Base-by-base conservation (phyloP, 2,797 vertebrate species). In the Sebastes matsubarae region DNA sequence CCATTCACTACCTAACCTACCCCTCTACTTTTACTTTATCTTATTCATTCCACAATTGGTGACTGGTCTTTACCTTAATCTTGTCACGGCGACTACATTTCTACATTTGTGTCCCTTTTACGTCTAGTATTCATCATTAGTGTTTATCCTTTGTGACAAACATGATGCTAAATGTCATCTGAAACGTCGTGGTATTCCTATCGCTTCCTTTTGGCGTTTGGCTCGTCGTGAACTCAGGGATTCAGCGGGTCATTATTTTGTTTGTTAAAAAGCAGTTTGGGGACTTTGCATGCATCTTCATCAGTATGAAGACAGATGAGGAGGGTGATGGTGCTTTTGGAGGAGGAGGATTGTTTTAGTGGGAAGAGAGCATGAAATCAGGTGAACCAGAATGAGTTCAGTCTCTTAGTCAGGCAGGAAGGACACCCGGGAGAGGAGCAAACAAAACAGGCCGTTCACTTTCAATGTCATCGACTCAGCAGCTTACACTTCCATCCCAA, bases 201-300 rank as follows among this genome's bases (percentile, higher is more conserved):
- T 64, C n/a, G 9, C 57, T 27, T 52, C 12, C 46, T 14, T 50
- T n/a, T 14, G 32, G n/a, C 22, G 22, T 73, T 60, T 46, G 57
- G 61, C 78, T 69, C 34, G 27, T 69, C 3, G 25, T 24, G 27
- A 57, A 42, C 38, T 84, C 52, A 2, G 61, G 63, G 59, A 79
- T 58, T 81, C 38, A 63, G 68, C 2, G 1, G 52, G 20, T 70
- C 34, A 27, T 34, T 50, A 24, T 70, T 54, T 64, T 27, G 27
- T 27, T 42, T 32, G 73, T 80, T 84, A 52, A 77, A 79, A 89
- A 88, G 88, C 90, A 91, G 90, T 88, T 88, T 81, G 77, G 80
- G 89, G 87, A 88, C 92, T 94, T 93, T 91, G 91, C 93, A 94
- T 94, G 93, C 85, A 88, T 90, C 94, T 93, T 93, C 93, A 94